Evolutionary conservation across 2,888 invertebrate genomes (phyloP), one percentile per base, ranked within the genome.

Genomic region (Dynastes tityus): DNA sequence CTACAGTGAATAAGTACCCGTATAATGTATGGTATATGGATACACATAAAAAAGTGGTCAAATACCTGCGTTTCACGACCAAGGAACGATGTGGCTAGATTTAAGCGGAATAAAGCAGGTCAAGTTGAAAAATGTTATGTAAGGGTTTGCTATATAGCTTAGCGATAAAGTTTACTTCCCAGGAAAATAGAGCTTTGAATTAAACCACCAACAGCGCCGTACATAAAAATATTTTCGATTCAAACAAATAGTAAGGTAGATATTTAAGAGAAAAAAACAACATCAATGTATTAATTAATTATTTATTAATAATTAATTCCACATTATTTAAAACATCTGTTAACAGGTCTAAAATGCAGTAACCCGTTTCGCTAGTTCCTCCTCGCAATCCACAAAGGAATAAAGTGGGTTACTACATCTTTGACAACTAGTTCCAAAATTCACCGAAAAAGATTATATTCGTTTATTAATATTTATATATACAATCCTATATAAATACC

Each of bases 281-380:
- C 71, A 71, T 32, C 8, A 37, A 37, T 22, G 29, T 74, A 27
- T 74, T 71, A 61, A 74, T 74, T 74, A 74, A 61, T 74, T 74
- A 74, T 74, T 74, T 74, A 74, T 87, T 84, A 84, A 83, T 86
- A 85, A 85, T 86, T 86, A 86, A 85, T 86, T 85, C 87, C 86
- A 87, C 87, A 87, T 87, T 86, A 86, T 86, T 86, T 86, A 85
- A 86, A 86, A 87, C 85, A 86, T 86, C 83, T 83, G 80, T 83
- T 83, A 85, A 85, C 83, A 83, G 83, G 82, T 82, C 84, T 79
- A 77, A 67, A 77, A 77, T 80, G 82, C 80, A 82, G 79, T 55
- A 51, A 73, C 53, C 73, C 63, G 55, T 63, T 80, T 73, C 74
- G 77, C 49, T 32, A 11, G 65, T 61, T 13, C 22, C 51, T 37